These are phyloP conservation scores for Chaitophorus viminalis DNA, from an alignment of 2,888 invertebrate genomes.

Conservation along the genomic window DNA sequence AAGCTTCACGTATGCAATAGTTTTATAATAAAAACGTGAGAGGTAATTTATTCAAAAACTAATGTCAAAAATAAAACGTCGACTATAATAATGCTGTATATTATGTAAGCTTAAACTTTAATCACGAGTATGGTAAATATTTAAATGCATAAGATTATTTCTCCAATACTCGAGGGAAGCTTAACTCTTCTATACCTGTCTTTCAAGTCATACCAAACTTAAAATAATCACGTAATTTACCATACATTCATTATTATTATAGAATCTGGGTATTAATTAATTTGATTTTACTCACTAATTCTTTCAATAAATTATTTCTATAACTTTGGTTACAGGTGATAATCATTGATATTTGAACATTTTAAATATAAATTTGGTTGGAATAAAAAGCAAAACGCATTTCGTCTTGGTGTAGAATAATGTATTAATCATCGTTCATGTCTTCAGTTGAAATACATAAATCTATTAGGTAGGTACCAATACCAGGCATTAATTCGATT, in stretches of 20 bases:
- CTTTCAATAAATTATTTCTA: background rate
- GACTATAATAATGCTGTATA: background rate
- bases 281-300: background rate
- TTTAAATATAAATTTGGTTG: too few relatives aligned
- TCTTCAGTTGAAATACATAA: too few relatives aligned
- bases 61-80: background rate
- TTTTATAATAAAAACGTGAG: background rate
- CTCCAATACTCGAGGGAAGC: background rate
- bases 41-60: slow-evolving; percentile 15
- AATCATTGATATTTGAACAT: too few relatives aligned
- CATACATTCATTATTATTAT: background rate
- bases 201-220: background rate
- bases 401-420: too few relatives aligned
- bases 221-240: slow-evolving; percentile 10
- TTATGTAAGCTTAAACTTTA: background rate
- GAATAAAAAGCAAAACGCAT: too few relatives aligned
- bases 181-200: background rate
- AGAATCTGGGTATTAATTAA: background rate
- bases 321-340: too few relatives aligned
- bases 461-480: too few relatives aligned
- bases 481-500: too few relatives aligned
- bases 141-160: slow-evolving; percentile 11
- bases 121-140: slow-evolving; percentile 3
- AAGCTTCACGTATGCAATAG: background rate
- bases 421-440: too few relatives aligned